Base-by-base conservation (phyloP, 1,140 invertebrate species). In the Grapholita molesta region DNA sequence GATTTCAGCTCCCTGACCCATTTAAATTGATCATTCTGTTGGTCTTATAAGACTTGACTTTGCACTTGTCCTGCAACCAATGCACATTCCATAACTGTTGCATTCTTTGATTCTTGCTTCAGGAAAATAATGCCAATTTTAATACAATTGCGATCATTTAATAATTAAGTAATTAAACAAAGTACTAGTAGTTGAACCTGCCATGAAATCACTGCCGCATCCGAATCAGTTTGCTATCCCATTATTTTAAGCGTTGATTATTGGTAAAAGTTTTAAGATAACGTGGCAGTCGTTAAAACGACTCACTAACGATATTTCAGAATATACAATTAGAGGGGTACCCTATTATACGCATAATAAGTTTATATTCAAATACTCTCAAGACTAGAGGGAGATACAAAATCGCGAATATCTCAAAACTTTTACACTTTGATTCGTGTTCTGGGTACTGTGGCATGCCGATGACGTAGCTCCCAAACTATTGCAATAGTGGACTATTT, bases 91-190 rank as follows among this genome's bases (percentile, higher is more conserved):
- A 77, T 84, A 76, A 88, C 84, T 75, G 82, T 90, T 82, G 80
- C 82, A 84, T 84, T 87, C 83, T 84, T 76, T 84, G 71, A 78
- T 82, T 84, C 81, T 86, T 76, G 85, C 86, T 90, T 90, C 73
- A 77, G 86, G 87, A 90, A 90, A 90, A 90, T 67, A 90, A 89
- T 90, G 88, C 88, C 87, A 90, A 90, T 90, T 89, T 90, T 90
- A 86, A 85, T 80, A 74, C 75, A 64, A 73, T 70, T 35, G 66
- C 66, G 69, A 71, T 38, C 67, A 73, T 67, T 48, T 69, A 70
- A 64, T 64, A 68, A 52, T n/a, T n/a, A n/a, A n/a, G 68, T 70
- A 53, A 38, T 32, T 68, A 61, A 66, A 24, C 25, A 32, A 28
- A 32, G 25, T 28, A 15, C n/a, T 28, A 66, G 35, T 48, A 28